These are phyloP conservation scores for Pseudotriccus pelzelni DNA, from an alignment of 2,797 vertebrate species.

Conservation along the genomic window DNA sequence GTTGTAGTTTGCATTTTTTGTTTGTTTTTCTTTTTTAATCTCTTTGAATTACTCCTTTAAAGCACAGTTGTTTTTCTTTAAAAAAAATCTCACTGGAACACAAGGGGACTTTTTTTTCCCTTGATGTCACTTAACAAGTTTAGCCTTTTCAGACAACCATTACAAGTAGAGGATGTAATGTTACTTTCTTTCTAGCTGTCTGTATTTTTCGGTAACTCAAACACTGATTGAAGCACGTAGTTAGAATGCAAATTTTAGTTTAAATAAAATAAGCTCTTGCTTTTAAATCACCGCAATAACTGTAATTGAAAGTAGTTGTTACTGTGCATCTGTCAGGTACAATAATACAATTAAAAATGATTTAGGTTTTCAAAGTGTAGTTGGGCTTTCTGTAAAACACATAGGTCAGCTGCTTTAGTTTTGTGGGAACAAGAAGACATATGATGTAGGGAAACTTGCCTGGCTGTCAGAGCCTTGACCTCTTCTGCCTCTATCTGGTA, in stretches of 20 bases:
- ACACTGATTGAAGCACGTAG: not conserved
- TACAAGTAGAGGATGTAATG: not conserved
- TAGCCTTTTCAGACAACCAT: conserved; percentile 8
- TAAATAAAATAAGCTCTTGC: not conserved
- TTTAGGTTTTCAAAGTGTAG: not conserved
- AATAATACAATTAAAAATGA: not conserved
- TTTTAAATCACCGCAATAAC: not conserved
- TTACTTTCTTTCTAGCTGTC: conserved; percentile 8
- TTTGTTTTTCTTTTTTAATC: not conserved
- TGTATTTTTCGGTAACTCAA: not conserved
- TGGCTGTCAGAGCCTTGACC: not conserved
- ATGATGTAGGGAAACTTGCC: not conserved
- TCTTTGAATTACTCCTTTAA: not conserved
- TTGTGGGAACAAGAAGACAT: not conserved
- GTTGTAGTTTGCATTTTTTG: not conserved
- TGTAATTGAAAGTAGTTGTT: not conserved
- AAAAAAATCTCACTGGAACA: not conserved
- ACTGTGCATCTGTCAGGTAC: not conserved
- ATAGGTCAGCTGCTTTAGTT: not conserved
- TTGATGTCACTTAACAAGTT: not conserved
- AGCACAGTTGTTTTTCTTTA: not conserved
- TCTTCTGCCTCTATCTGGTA: rapidly evolving
- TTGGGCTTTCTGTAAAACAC: not conserved
- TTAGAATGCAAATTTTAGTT: not conserved
- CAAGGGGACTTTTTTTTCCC: not conserved